Base-by-base conservation (phyloP, 2,113 vertebrate genomes). In the Nibea coibor region DNA sequence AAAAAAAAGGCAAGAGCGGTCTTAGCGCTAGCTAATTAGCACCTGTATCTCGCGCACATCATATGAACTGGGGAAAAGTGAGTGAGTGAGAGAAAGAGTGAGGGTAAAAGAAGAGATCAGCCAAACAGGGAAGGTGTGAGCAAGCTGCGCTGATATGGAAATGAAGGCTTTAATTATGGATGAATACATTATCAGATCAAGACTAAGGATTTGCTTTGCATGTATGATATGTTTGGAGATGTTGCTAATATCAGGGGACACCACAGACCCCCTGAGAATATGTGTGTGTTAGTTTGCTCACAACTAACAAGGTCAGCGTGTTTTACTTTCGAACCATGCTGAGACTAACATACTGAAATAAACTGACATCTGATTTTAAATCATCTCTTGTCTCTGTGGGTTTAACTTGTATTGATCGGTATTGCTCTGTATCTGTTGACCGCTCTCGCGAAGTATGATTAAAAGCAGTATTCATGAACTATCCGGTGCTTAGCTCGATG, bases 131-230 rank as follows among this genome's bases (percentile, higher is more conserved):
- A 85, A 91, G 75, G 89, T 93, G 93, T 83, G 90, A 93, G 89
- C 82, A 66, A 78, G 88, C 74, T 20, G 69, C 26, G 80, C 88
- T 78, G 75, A 90, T 90, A 93, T 95, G 93, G 83, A 93, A 92
- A 94, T 91, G 77, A 76, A 72, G 75, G 22, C 72, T 90, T 94
- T 94, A 94, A 94, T 95, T 94, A 93, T 88, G 81, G 87, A 93
- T 87, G 90, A 93, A 92, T 88, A 88, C 85, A 87, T 93, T 91
- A 90, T 89, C 75, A 86, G 87, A 92, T 91, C 82, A 90, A 91
- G 81, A 88, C 86, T 62, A 48, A 81, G 87, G 84, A 81, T 87
- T 87, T 84, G 89, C 85, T 84, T 79, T 65, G 10, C 6, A 11
- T 75, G 74, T 72, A 64, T 82, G 79, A 82, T 88, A 57, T 77